Conservation (phyloP, 2,797 vertebrate species). For the Euthynnus affinis region DNA sequence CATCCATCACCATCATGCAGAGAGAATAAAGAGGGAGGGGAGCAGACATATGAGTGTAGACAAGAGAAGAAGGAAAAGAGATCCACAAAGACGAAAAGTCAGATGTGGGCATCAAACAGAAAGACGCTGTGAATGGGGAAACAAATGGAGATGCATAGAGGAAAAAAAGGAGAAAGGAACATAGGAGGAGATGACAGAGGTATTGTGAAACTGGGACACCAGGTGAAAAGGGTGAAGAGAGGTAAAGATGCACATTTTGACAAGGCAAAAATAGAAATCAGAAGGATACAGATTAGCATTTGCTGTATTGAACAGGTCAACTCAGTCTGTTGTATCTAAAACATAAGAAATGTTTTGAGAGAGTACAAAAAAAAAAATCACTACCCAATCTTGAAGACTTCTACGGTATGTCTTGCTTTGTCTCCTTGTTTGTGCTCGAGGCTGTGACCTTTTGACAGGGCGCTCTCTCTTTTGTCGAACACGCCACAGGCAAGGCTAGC, state of each 20-base stretch:
- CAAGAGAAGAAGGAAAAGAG: slow-evolving; percentile 52
- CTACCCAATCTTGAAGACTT: slow-evolving; percentile 19
- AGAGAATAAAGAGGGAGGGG: slow-evolving; percentile 52
- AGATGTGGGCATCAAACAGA: slow-evolving; percentile 46
- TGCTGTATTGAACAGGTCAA: slow-evolving; percentile 29
- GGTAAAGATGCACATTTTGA: slow-evolving; percentile 24
- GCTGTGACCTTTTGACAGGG: slow-evolving; percentile 72
- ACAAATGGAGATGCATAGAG: slow-evolving; percentile 35
- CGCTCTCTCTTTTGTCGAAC: slow-evolving; percentile 67
- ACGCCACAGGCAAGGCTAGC: slow-evolving; percentile 62
- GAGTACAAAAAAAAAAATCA: slow-evolving; percentile 20
- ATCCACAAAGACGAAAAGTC: slow-evolving; percentile 68
- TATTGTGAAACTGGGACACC: slow-evolving; percentile 34
- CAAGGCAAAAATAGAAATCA: slow-evolving; percentile 29
- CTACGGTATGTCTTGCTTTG: slow-evolving; percentile 38
- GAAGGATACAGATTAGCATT: slow-evolving; percentile 16
- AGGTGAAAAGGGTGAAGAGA: slow-evolving; percentile 34
- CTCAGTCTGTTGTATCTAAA: slow-evolving; percentile 13
- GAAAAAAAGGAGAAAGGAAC: slow-evolving; percentile 12
- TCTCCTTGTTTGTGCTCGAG: slow-evolving; percentile 64
- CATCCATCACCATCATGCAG: slow-evolving; percentile 82
- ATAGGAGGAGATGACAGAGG: slow-evolving; percentile 10
- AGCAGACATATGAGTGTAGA: slow-evolving; percentile 45
- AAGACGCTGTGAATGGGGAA: slow-evolving; percentile 5
- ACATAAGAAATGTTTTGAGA: slow-evolving; percentile 24